Evolutionary conservation across 1,140 invertebrate genomes (phyloP).

Genomic region (Aphelenchoides besseyi): DNA sequence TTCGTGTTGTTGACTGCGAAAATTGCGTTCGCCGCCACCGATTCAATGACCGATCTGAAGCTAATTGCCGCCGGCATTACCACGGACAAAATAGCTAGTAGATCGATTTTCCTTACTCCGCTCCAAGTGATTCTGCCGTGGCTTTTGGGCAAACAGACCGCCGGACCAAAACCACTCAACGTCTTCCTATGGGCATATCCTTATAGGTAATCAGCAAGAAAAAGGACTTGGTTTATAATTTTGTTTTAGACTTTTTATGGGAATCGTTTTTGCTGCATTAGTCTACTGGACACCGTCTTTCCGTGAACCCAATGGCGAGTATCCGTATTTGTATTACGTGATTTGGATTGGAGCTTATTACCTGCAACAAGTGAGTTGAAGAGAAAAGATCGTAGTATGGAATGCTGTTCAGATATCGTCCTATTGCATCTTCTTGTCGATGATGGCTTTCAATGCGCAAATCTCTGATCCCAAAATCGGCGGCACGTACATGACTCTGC

Average conservation of each 20-base stretch:
- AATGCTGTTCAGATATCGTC: slow-evolving; percentile 65
- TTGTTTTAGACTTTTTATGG: slow-evolving; percentile 74
- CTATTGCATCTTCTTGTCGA: slow-evolving; percentile 78
- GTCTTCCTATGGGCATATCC: slow-evolving; percentile 85
- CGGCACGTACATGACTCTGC: slow-evolving; percentile 97
- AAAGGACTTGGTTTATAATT: not conserved
- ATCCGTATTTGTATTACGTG: slow-evolving; percentile 77
- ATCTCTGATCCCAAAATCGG: slow-evolving; percentile 88
- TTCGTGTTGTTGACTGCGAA: slow-evolving; percentile 83
- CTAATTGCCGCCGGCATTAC: slow-evolving; percentile 73
- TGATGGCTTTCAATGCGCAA: slow-evolving; percentile 69
- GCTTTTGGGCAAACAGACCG: slow-evolving; percentile 80
- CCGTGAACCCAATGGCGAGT: slow-evolving; percentile 67
- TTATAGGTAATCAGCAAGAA: slow-evolving; percentile 64
- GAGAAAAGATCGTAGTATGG: slow-evolving; percentile 10
- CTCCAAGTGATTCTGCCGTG: slow-evolving; percentile 91
- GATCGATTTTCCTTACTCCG: slow-evolving; percentile 66
- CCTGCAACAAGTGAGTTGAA: slow-evolving; percentile 71
- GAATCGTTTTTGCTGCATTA: slow-evolving; percentile 76
- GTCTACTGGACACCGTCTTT: slow-evolving; percentile 80
- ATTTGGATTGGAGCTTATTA: slow-evolving; percentile 76
- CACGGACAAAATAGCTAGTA: slow-evolving; percentile 85
- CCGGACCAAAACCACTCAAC: slow-evolving; percentile 68
- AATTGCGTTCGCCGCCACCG: slow-evolving; percentile 89
- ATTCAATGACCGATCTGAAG: slow-evolving; percentile 88